Evolutionary conservation across 2,888 invertebrate species (phyloP).

Genomic region (Lithophane leautieri): DNA sequence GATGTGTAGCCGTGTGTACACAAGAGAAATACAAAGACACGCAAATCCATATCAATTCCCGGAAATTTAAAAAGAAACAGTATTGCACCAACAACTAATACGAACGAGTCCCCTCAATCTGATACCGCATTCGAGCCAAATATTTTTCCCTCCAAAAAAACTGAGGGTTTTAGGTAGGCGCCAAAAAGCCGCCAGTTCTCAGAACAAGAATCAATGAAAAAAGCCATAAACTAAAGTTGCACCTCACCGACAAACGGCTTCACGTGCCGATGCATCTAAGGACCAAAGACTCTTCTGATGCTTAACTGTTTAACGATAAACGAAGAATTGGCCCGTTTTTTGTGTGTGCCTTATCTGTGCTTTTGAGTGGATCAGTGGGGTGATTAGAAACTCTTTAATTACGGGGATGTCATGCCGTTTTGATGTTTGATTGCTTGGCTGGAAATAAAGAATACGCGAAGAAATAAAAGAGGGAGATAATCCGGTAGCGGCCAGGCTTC

Average conservation of each 20-base stretch:
- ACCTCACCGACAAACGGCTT: conserved; percentile 85
- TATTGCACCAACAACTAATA: conserved; percentile 58
- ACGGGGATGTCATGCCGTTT: conserved; percentile 63
- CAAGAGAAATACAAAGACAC: conserved; percentile 20
- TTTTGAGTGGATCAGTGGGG: conserved; percentile 66
- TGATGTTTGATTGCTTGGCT: conserved; percentile 61
- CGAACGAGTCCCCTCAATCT: conserved; percentile 54
- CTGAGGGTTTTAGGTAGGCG: conserved; percentile 81
- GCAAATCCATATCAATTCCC: conserved; percentile 38
- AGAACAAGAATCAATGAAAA: conserved; percentile 87
- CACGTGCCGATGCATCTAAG: conserved; percentile 86
- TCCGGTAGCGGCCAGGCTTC: conserved; percentile 20
- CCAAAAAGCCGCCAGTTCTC: conserved; percentile 88
- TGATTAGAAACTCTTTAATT: conserved; percentile 68
- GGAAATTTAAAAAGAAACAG: conserved; percentile 54
- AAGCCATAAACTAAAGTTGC: conserved; percentile 81
- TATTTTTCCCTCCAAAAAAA: conserved; percentile 72
- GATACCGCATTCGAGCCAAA: conserved; percentile 74
- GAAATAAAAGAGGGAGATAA: conserved; percentile 30
- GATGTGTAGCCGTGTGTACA: too few species aligned
- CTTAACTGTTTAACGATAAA: conserved; percentile 82
- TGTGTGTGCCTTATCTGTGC: conserved; percentile 72
- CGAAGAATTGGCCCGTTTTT: conserved; percentile 73
- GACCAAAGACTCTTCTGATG: conserved; percentile 80
- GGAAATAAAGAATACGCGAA: conserved; percentile 48